Evolutionary conservation across 2,888 invertebrate species (phyloP), one percentile per base, ranked within the genome.

Genomic region (Mesorhabditis spiculigera): DNA sequence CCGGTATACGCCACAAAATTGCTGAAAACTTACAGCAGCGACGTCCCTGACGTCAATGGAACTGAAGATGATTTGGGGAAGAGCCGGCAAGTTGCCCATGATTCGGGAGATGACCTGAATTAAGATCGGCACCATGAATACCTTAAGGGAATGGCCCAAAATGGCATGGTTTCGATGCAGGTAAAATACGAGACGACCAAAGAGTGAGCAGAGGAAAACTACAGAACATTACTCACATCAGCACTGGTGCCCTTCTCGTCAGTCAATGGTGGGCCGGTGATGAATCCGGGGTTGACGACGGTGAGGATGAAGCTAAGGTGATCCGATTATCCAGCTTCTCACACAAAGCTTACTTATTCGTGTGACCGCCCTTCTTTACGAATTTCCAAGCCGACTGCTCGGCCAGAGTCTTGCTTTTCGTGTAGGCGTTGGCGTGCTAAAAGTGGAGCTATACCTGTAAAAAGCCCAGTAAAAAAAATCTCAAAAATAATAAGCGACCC

Each of bases 31-130:
- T 50, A 50, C 58, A 10, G n/a, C n/a, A 13, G 58, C 58, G 10
- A 50, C 58, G n/a, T 50, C 58, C n/a, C 58, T 10, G 58, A 50
- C 58, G n/a, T 50, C 58, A n/a, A 50, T 50, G 58, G 10, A 50
- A 50, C 58, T n/a, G n/a, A 50, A 50, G 58, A n/a, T 50, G 58
- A 50, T 50, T 50, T n/a, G 8, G 8, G 58, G 58, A n/a, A 50
- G 10, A 13, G 58, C 58, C n/a, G 58, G 58, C 58, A 50, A n/a
- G 8, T 10, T 13, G 10, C 8, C n/a, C 58, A 50, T 50, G 28
- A 28, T 28, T 50, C n/a, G 58, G 10, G n/a, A 13, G 58, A 50
- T 50, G n/a, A 50, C 58, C 58, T 50, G 58, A 50, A 50, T 28
- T 28, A 28, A n/a, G n/a, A n/a, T n/a, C n/a, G n/a, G n/a, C n/a